Conservation (phyloP, 2,888 invertebrate species). For the Andricus curvator region DNA sequence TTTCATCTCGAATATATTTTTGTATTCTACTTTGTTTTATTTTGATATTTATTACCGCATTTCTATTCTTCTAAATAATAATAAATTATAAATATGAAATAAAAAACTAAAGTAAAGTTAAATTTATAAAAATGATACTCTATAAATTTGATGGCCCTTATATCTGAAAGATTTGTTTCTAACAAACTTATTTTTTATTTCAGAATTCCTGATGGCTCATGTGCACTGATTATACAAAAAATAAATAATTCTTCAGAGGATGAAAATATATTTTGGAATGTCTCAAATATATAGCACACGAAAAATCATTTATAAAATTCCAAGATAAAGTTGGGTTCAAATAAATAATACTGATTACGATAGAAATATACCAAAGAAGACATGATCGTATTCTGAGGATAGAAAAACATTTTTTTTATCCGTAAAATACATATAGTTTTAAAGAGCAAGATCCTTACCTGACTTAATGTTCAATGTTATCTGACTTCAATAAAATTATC, state of each 20-base stretch:
- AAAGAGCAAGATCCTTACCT: too few relatives aligned
- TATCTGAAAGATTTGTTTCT: background rate
- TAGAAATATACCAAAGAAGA: too few relatives aligned
- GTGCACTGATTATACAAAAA: background rate
- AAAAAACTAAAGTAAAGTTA: background rate
- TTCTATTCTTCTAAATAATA: background rate
- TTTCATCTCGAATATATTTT: too few relatives aligned
- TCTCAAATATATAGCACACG: background rate
- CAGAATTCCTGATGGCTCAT: constrained; percentile 3
- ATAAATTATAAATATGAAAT: background rate
- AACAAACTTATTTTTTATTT: constrained; percentile 5
- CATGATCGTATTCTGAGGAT: too few relatives aligned
- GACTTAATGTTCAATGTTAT: too few relatives aligned
- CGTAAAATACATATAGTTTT: too few relatives aligned
- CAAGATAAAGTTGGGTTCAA: background rate
- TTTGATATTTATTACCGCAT: too few relatives aligned
- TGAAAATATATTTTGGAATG: background rate
- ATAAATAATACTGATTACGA: background rate
- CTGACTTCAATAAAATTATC: too few relatives aligned
- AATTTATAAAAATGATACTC: background rate
- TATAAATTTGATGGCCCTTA: background rate
- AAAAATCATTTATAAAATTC: constrained; percentile 1
- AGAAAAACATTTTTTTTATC: too few relatives aligned
- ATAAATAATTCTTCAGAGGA: background rate
- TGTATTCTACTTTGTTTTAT: too few relatives aligned